Evolutionary conservation across 2,888 invertebrate genomes (phyloP).

Genomic region (Volucella bombylans): DNA sequence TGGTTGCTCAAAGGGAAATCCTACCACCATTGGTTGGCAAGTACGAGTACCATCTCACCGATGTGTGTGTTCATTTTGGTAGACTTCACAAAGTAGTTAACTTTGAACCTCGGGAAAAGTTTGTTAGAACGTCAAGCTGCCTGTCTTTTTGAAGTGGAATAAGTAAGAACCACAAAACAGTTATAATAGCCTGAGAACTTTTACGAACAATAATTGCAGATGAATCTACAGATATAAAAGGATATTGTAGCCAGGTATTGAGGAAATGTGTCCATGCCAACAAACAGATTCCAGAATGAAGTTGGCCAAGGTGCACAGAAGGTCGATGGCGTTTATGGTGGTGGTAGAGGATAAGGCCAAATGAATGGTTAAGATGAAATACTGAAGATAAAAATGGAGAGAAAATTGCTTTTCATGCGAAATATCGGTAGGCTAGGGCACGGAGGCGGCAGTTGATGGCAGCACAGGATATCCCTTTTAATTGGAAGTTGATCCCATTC

Average conservation of each 20-base stretch:
- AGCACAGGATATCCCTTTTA: constrained; percentile 67
- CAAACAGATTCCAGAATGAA: constrained; percentile 56
- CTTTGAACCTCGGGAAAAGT: constrained; percentile 52
- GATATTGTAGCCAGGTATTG: constrained; percentile 52
- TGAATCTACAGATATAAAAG: constrained; percentile 64
- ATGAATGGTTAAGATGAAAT: constrained; percentile 69
- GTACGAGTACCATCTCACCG: neutral
- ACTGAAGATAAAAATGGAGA: constrained; percentile 67
- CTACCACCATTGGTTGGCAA: no score
- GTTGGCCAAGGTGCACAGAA: constrained; percentile 18
- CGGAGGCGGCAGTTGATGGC: neutral
- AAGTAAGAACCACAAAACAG: constrained; percentile 38
- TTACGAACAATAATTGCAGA: constrained; percentile 70
- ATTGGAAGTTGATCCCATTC: constrained; percentile 73
- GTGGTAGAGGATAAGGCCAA: constrained; percentile 2
- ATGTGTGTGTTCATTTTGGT: constrained; percentile 53
- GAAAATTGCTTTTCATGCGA: constrained; percentile 68
- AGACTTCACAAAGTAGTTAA: constrained; percentile 53
- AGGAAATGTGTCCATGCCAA: constrained; percentile 60
- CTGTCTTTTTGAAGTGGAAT: constrained; percentile 38
- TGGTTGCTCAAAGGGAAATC: no score
- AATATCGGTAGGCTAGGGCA: no score
- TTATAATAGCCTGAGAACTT: constrained; percentile 65
- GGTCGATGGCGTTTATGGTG: neutral
- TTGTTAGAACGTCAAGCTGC: neutral